Evolutionary conservation across 1,140 invertebrate species (phyloP), one percentile per base, ranked within the genome.

Genomic region (Cherax destructor): DNA sequence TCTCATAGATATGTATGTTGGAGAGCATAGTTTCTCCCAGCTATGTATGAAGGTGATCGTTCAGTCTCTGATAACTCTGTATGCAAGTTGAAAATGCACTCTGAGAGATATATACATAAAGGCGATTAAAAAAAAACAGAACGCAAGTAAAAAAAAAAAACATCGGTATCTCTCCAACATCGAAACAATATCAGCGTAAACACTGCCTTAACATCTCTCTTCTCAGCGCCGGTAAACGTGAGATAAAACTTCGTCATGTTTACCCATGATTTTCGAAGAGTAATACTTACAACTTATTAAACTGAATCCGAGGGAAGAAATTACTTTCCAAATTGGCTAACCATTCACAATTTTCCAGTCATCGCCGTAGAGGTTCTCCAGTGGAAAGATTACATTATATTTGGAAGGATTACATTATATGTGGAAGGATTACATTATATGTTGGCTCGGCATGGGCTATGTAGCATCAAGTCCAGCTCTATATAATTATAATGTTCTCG

Each of bases 291-390:
- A 74, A 24, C 24, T 74, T n/a, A 74, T 74, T 24, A 74, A 74
- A 74, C 11, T 74, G n/a, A 74, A 74, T 30, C 69, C 11, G n/a
- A 74, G 24, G 69, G 6, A 74, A 74, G 69, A 74, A 24, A 24
- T 74, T 21, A 9, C 24, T 74, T 21, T 30, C 24, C 11, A 74
- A 74, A 74, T 74, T 74, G 69, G 24, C n/a, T 30, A n/a, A 10
- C 69, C 69, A 74, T 74, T 74, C 69, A 74, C 24, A 30, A 74
- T 74, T 74, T 30, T 30, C 69, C 69, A 30, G 69, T 30, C 69
- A 74, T 74, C 69, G 24, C 5, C n/a, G 69, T 7, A 30, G 69
- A 74, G 6, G 21, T 24, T 21, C n/a, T 30, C 2, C 69, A 74
- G 11, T 24, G 69, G n/a, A 30, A 74, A 74, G 24, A 74, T 0